Base-by-base conservation (phyloP, 2,797 vertebrate species). In the Acanthurus lineatus region DNA sequence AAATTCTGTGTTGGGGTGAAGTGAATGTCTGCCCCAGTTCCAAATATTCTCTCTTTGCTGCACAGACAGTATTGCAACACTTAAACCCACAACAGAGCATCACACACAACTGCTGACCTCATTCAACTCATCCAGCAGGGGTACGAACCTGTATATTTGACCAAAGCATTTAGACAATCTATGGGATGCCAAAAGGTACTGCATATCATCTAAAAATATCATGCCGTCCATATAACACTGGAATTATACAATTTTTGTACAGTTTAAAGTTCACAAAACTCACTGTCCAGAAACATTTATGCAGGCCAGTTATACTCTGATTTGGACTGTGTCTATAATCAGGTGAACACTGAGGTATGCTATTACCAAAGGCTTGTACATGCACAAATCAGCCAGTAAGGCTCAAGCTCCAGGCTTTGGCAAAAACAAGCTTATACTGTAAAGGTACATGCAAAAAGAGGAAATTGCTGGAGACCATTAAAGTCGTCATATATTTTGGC, bases 401-500 rank as follows among this genome's bases (percentile, higher is more conserved):
- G 89, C 84, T 91, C 83, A 84, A 89, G 88, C 83, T 76, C 86
- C 80, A 83, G 79, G 85, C 87, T 80, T 88, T 86, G 74, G 89
- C 88, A 85, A 89, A 84, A 86, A 85, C 87, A 84, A 86, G 88
- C 84, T 87, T 84, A 89, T 86, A 84, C 68, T 85, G 81, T 82
- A 87, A 86, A 90, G 82, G 81, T 86, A 74, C 94, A 95, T 95
- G 94, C 95, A 94, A 82, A 90, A 83, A 89, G 82, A 86, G 88
- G 75, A 82, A 86, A 89, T 75, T 80, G 70, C 76, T 79, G 28
- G 60, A 83, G 22, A 83, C 53, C 69, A 66, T 58, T 83, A 69
- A 76, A 78, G 60, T 79, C 17, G 49, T 76, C 63, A 57, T 61
- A 69, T 69, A 40, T 47, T 83, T 81, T 69, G 82, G 82, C 74